Conservation (phyloP, 1,140 invertebrate species). For the Drosophila navojoa region DNA sequence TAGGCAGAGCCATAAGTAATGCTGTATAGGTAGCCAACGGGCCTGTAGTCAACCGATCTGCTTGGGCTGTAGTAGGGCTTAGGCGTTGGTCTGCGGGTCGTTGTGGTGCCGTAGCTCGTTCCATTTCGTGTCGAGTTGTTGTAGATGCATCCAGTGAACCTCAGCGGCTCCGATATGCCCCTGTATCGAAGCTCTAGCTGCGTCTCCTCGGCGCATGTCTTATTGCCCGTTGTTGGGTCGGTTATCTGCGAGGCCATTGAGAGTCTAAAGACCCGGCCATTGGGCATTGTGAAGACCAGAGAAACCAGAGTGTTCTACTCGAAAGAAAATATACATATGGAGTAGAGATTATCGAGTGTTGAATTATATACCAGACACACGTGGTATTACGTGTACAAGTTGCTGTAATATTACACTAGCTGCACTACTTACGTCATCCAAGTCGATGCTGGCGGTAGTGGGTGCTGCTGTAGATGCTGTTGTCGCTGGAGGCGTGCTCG, state of each 20-base stretch:
- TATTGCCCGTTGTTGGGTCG: constrained; percentile 4
- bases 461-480: background rate
- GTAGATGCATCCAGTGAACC: constrained; percentile 19
- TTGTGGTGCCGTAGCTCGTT: background rate
- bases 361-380: too few species aligned
- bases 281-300: constrained; percentile 3
- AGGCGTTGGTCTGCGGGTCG: background rate
- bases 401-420: constrained; percentile 7
- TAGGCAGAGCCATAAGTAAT: constrained; percentile 1
- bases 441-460: constrained; percentile 1
- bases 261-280: constrained; percentile 1
- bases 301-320: constrained; percentile 24
- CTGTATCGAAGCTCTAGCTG: background rate
- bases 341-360: background rate
- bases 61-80: background rate
- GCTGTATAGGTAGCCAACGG: constrained; percentile 2
- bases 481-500: background rate
- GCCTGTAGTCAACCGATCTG: background rate
- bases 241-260: constrained; percentile 12
- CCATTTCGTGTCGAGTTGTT: background rate
- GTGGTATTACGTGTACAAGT: constrained; percentile 2
- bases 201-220: constrained; percentile 19
- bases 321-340: background rate
- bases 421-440: constrained; percentile 19
- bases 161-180: constrained; percentile 4